Evolutionary conservation across 2,888 invertebrate genomes (phyloP), one percentile per base, ranked within the genome.

Genomic region (Calameuta filiformis): DNA sequence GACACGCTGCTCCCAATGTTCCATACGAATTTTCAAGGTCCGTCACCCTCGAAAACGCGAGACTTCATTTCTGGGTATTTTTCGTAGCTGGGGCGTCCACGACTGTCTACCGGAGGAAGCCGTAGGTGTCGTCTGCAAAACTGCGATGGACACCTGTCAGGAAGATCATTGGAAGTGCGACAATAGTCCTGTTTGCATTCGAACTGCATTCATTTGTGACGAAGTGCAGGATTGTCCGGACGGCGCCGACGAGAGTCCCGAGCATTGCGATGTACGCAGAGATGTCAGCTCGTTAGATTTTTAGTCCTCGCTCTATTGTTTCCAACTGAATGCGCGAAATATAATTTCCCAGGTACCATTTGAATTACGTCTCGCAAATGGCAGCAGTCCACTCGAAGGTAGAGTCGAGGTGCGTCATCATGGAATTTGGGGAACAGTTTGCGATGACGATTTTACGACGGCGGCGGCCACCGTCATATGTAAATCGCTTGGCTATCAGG

Each of bases 381-480:
- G 95, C 4, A 92, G 92, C 4, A 91, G 87, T 35, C 82, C 89
- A 0, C 90, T 91, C 40, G 94, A 95, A 87, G 96, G 96, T 0
- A 92, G 96, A 73, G 92, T 96, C 0, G 96, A 96, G 90, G 93
- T 97, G 0, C 93, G 93, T 79, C 93, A 94, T 83, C 93, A 94
- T 81, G 95, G 95, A 3, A 92, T 94, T 31, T 96, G 96, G 95
- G 96, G 96, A 15, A 95, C 96, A 0, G 93, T 97, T 23, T 97
- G 97, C 89, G 96, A 96, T 86, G 96, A 96, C 87, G 94, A 95
- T 85, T 96, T 96, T 87, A 94, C 94, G 75, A 92, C 93, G 31
- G 92, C 92, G 73, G 94, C 95, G 35, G 96, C 96, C 0, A 93
- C 93, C 83, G 94, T 95, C 0, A 92, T 94, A 33, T 95, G 95